Conservation (phyloP, 2,113 vertebrate species). For the Laticauda laticaudata region DNA sequence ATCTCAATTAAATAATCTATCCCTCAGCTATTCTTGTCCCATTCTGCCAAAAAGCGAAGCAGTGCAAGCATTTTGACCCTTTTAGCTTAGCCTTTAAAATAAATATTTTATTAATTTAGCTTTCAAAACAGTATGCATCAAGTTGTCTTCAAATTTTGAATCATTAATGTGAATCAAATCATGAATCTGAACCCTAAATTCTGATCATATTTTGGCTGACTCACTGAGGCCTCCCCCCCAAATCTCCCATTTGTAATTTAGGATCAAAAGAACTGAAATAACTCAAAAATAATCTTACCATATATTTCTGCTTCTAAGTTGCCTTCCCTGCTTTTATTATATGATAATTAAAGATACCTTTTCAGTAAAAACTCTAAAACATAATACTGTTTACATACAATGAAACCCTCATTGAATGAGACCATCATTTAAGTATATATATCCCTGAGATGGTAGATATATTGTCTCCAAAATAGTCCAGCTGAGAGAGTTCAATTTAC, state of each 20-base stretch:
- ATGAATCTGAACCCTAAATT: neutral
- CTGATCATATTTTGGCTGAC: neutral
- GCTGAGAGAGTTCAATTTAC: neutral
- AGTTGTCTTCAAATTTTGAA: neutral
- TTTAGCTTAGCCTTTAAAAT: neutral
- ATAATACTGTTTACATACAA: neutral
- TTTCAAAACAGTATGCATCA: neutral
- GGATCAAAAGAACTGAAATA: neutral
- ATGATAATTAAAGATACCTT: neutral
- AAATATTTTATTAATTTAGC: neutral
- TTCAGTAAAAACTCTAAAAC: neutral
- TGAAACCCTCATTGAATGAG: neutral
- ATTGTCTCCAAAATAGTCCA: neutral
- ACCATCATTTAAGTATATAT: neutral
- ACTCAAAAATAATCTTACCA: neutral
- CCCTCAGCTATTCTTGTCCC: neutral
- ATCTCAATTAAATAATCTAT: neutral
- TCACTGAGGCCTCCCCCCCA: neutral
- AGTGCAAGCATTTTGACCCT: neutral
- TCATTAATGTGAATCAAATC: neutral
- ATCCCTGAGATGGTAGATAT: neutral
- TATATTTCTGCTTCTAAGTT: neutral
- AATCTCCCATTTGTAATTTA: neutral
- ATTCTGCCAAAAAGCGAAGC: neutral
- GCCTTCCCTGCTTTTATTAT: neutral